Conservation (phyloP, 53 echinoderm and acorn worm genomes). For the Stichopus horrens region DNA sequence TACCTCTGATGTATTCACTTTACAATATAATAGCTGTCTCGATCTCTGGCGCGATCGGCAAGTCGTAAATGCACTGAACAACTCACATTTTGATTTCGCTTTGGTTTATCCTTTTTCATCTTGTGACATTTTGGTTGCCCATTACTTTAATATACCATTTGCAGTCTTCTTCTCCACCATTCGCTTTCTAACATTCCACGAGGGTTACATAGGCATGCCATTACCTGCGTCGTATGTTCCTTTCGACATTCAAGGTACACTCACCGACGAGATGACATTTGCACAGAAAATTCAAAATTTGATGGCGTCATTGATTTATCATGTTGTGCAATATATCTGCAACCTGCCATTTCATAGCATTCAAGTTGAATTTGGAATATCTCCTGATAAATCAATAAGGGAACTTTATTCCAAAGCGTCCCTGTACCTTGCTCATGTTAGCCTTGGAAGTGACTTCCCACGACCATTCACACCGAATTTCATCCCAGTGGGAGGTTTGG, state of each 20-base stretch:
- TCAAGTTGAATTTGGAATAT: background rate
- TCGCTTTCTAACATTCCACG: conserved; percentile 35
- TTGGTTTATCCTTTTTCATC: conserved; percentile 35
- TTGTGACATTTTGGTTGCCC: conserved; percentile 46
- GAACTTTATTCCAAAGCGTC: conserved; percentile 9
- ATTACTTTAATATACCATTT: conserved; percentile 49
- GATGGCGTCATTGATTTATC: background rate
- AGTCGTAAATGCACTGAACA: conserved; percentile 9
- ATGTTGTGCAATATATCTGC: background rate
- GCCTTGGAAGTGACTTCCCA: conserved; percentile 34
- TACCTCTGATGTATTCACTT: background rate
- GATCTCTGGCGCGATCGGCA: conserved; percentile 37
- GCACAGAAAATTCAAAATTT: conserved; percentile 42
- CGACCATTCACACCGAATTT: conserved; percentile 39
- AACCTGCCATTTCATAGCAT: conserved; percentile 8
- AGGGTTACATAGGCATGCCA: conserved; percentile 49
- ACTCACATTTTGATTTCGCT: conserved; percentile 34
- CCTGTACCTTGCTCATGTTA: conserved; percentile 1
- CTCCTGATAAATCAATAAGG: conserved; percentile 31
- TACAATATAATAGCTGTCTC: conserved; percentile 24
- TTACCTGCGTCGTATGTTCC: conserved; percentile 50
- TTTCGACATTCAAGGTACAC: background rate
- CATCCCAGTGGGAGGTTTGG: conserved; percentile 35
- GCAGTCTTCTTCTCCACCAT: conserved; percentile 1
- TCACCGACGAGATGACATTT: conserved; percentile 55